phyloP scores from a whole-genome alignment of 2,113 vertebrate genomes.

The Oreochromis aureus region DNA sequence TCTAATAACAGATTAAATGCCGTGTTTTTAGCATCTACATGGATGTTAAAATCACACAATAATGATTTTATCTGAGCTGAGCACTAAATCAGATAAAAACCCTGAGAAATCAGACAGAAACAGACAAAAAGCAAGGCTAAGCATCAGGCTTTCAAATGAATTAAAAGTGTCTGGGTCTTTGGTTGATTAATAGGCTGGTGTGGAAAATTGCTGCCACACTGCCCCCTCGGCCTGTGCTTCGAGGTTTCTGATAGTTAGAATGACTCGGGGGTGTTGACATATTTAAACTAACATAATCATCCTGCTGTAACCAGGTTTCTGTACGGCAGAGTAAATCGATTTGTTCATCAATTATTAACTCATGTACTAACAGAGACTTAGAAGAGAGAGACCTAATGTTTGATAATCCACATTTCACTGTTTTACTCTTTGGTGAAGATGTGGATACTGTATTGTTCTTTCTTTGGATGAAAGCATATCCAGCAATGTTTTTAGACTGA shows the following conservation, averaged over 20 bases:
- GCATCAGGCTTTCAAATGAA: not conserved
- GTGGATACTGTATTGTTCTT: not conserved
- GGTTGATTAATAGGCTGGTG: not conserved
- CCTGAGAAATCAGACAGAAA: not conserved
- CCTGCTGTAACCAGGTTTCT: not conserved
- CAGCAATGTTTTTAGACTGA: not conserved
- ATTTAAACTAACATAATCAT: not conserved
- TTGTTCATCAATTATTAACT: fast-evolving
- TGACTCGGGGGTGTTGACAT: not conserved
- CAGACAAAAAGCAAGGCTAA: not conserved
- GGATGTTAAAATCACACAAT: not conserved
- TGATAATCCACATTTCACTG: not conserved
- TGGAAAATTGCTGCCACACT: not conserved
- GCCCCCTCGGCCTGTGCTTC: fast-evolving
- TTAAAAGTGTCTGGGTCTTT: not conserved
- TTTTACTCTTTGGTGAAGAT: not conserved
- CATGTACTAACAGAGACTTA: not conserved
- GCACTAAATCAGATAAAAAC: not conserved
- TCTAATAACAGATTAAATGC: not conserved
- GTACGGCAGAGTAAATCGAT: fast-evolving
- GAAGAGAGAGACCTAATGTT: not conserved
- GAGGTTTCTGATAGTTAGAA: not conserved
- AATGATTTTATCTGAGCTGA: not conserved
- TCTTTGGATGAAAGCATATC: not conserved
- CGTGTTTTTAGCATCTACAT: not conserved